Evolutionary conservation across 2,888 invertebrate genomes (phyloP), one percentile per base, ranked within the genome.

Genomic region (Agrotis clavis): DNA sequence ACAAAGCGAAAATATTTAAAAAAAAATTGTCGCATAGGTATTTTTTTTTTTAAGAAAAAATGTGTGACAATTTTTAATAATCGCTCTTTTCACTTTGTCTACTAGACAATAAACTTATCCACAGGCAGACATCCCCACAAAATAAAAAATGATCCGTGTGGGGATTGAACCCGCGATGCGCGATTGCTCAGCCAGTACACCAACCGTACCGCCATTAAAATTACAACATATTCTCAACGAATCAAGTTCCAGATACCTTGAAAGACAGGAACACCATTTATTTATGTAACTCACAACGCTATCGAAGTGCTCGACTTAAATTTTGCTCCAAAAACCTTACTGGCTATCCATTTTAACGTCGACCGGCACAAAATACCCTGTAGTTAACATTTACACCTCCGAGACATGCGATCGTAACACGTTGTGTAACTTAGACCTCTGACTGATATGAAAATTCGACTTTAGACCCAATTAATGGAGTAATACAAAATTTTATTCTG

Each of bases 361-460:
- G 9, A 57, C 60, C 69, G 71, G 35, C 60, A 70, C 71, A 75
- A 70, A 68, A 66, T 82, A 81, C 83, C 80, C 86, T 82, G 82
- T 85, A 88, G 81, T 88, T 88, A 87, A 79, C 79, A 82, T 82
- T 86, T 86, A 87, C 89, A 87, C 85, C 86, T 82, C n/a, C 57
- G 68, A 85, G 84, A 75, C 88, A 89, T 84, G 87, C 85, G 82
- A 89, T 83, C 81, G 77, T 82, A 77, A 80, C 56, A 53, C 59
- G 76, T 84, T 86, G 84, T 82, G 84, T 82, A 88, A 86, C 84
- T 30, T 56, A 81, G 75, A 80, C 75, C 72, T 78, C 67, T 66
- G 80, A 83, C 65, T 80, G 74, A 82, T 84, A 82, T 81, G 83
- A 87, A 86, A 85, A 83, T 88, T 83, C 60, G 74, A 72, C 79